Conservation (phyloP, 1,140 invertebrate species). For the Macrotrachela quadricornifera region DNA sequence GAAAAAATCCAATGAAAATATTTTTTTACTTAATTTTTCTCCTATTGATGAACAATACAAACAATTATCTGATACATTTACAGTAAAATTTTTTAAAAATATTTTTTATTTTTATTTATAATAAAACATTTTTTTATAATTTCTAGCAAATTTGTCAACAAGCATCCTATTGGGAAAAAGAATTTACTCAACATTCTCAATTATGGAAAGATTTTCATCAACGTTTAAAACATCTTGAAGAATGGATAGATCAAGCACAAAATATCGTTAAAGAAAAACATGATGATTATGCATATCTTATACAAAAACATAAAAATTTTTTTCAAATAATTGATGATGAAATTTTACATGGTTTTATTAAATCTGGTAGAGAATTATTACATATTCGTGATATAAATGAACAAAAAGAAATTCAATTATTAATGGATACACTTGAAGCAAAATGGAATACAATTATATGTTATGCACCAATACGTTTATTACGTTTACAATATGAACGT, state of each 20-base stretch:
- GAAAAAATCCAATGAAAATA: too few species aligned
- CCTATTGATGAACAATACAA: too few species aligned
- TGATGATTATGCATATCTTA: constrained; percentile 1
- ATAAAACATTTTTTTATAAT: too few species aligned
- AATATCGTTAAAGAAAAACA: not conserved
- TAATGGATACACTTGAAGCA: constrained; percentile 7
- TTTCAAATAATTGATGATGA: not conserved
- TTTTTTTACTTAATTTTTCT: too few species aligned
- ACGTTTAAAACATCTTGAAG: constrained; percentile 1
- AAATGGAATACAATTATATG: constrained; percentile 6
- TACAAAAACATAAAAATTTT: constrained; percentile 6
- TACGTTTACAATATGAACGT: constrained; percentile 3
- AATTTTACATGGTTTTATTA: not conserved
- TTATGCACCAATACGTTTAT: constrained; percentile 1
- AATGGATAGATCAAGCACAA: constrained; percentile 2
- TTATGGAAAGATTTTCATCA: constrained; percentile 5
- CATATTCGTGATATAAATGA: not conserved
- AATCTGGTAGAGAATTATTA: constrained; percentile 1
- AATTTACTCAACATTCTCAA: not conserved
- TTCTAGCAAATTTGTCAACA: too few species aligned
- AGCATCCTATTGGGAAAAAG: not conserved
- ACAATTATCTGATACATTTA: too few species aligned
- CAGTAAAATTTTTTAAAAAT: too few species aligned
- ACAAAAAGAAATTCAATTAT: not conserved
- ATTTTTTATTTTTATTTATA: too few species aligned